Base-by-base conservation (phyloP, 1,140 invertebrate species). In the Drosophila obscura region DNA sequence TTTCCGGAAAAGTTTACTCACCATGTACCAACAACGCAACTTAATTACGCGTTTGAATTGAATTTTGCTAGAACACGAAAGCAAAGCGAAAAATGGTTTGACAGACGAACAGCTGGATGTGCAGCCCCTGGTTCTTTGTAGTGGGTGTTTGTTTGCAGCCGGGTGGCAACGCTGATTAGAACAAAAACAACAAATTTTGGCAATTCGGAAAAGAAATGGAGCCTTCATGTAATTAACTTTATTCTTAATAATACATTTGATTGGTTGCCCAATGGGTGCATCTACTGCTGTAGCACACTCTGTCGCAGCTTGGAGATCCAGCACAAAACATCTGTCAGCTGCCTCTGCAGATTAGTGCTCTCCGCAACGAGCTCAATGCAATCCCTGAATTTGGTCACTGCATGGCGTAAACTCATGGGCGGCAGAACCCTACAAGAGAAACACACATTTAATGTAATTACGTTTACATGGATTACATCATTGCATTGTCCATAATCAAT, bases 341-440 rank as follows among this genome's bases (percentile, higher is more conserved):
- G 91, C 4, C 90, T 71, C 79, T 95, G 94, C 63, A 95, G 83
- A 90, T 95, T 95, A n/a, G 93, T 93, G 75, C 93, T 92, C 77
- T 94, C 92, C 0, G 94, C 87, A 24, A 92, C 83, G 58, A 94
- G 91, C 43, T 94, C 93, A 39, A 95, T 60, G 2, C 94, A 93
- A 64, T 94, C 93, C 71, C 94, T 93, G 77, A 95, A 96, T 72
- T 93, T 92, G 62, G 93, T 93, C 69, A 95, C 94, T 0, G 94
- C 94, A 39, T 91, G 92, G 72, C 93, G 92, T 58, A 96, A 91
- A 83, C 93, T 94, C 79, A 94, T 94, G 1, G 95, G 95, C 0
- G 95, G 94, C 24, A 96, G 82, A 58, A 95, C 92, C 4, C 95
- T 95, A 88, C 2, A 43, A 43, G 15, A 62, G 4, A 26, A 7